These are phyloP conservation scores for Nesometra sesokonis DNA, from an alignment of 35 echinoderm and acorn worm species.

Conservation along the genomic window DNA sequence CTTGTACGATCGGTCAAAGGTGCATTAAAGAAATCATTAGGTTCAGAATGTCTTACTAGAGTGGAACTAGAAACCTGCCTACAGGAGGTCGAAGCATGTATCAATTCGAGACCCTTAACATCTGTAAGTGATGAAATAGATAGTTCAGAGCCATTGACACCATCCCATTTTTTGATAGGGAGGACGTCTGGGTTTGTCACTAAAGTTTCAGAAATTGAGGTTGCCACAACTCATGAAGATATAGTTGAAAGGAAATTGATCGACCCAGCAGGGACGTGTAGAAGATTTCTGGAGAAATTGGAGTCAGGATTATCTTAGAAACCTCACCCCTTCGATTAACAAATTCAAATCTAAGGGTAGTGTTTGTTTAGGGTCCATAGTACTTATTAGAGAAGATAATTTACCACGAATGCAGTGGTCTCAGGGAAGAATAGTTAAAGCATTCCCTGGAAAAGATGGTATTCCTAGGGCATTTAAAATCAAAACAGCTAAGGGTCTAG, in stretches of 20 bases:
- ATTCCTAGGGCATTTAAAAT: no score
- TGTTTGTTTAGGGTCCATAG: not conserved
- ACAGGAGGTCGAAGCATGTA: slow-evolving; percentile 7
- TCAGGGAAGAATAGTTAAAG: no score
- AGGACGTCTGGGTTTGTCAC: not conserved
- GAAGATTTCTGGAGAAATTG: not conserved
- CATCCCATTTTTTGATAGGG: slow-evolving; percentile 12
- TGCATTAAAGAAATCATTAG: not conserved
- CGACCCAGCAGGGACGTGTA: not conserved
- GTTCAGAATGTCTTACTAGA: not conserved
- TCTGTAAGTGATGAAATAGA: not conserved
- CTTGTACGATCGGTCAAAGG: not conserved
- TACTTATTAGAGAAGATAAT: slow-evolving; percentile 14
- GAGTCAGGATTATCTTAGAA: slow-evolving; percentile 18
- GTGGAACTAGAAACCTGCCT: not conserved
- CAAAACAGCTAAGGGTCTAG: no score
- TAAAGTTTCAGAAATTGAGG: not conserved
- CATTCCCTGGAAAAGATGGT: no score
- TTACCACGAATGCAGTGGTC: slow-evolving; percentile 30
- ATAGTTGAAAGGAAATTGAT: slow-evolving; percentile 6
- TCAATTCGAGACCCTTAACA: slow-evolving; percentile 8
- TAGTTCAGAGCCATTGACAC: not conserved
- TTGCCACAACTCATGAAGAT: not conserved
- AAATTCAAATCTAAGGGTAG: slow-evolving; percentile 15
- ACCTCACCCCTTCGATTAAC: slow-evolving; percentile 17